Base-by-base conservation (phyloP, 2,888 invertebrate species). In the Carcina quercana region DNA sequence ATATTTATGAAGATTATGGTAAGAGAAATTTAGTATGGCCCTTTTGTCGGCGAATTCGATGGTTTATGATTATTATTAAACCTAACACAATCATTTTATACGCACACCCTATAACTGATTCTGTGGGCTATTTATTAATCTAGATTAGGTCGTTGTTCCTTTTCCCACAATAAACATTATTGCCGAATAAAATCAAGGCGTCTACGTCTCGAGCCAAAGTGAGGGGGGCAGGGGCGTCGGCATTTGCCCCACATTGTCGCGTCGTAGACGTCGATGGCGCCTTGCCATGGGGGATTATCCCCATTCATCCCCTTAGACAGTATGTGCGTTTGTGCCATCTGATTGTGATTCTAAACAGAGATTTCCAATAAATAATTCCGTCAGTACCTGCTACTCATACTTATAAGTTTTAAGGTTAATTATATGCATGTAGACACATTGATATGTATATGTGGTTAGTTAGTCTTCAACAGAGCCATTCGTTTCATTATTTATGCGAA, bases 241-340 rank as follows among this genome's bases (percentile, higher is more conserved):
- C 42, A 46, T 56, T 53, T 66, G 64, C 47, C 59, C 59, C 57
- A 62, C 56, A 64, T 59, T 52, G 64, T 52, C 58, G 43, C 53
- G 60, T 48, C 57, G 47, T 41, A 34, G 27, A 30, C 21, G 25
- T 6, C 11, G 17, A 25, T 35, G 32, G 24, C 32, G 26, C 30
- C 25, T 25, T 39, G 35, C 44, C 43, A 38, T 35, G 53, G 57
- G 57, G 58, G 57, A 59, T 59, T 51, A 59, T 53, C 55, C 53
- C 49, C 34, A 45, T 50, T 45, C 46, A 40, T 47, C 51, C 47
- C 52, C 53, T 43, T 44, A 39, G 43, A 43, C 37, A 38, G 40
- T 38, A 41, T 42, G 48, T 35, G 43, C 41, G 39, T 40, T 41
- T 43, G 44, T 45, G 45, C 40, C 36, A 40, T 41, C 45, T 42